Base-by-base conservation (phyloP, 2,888 invertebrate genomes). In the Drosophila kanekoi region DNA sequence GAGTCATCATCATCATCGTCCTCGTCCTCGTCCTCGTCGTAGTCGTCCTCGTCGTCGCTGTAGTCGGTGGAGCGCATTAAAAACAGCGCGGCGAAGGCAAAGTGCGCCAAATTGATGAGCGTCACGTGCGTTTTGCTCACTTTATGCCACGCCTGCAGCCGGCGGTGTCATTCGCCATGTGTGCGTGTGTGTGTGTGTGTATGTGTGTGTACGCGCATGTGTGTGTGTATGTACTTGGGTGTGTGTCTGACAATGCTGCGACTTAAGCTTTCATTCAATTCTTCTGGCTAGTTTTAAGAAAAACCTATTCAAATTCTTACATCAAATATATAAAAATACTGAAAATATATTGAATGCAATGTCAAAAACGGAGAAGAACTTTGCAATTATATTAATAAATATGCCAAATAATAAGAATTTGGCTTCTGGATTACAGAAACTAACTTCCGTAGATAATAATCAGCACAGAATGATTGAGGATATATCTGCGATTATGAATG, bases 41-140 rank as follows among this genome's bases (percentile, higher is more conserved):
- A 32, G 43, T 54, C 43, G 28, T 62, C 57, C 38, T 59, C 51
- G 62, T 45, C 65, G 16, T 49, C 20, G 47, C 16, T 13, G 44
- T 44, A 48, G 77, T 68, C 58, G 61, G 43, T 51, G 61, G 38
- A 84, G 89, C 87, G 83, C 83, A 83, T 83, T 89, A 83, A 89
- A 87, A 74, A 79, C 76, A 81, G 67, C 76, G 65, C 59, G 79
- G 79, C 72, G 57, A 78, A 76, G 76, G 68, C 89, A 89, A 89
- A 88, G 89, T 90, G 83, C 87, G 85, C 80, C 73, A 85, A 90
- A 89, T 88, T 90, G 87, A 90, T 90, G 90, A 81, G 89, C 83
- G 81, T 83, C 89, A 90, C 91, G 91, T 89, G 91, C 90, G 87
- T 83, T 87, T 84, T 81, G 79, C 70, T 81, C 89, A 72, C 74